Evolutionary conservation across 1,140 invertebrate species (phyloP).

Genomic region (Thaumetopoea pityocampa): DNA sequence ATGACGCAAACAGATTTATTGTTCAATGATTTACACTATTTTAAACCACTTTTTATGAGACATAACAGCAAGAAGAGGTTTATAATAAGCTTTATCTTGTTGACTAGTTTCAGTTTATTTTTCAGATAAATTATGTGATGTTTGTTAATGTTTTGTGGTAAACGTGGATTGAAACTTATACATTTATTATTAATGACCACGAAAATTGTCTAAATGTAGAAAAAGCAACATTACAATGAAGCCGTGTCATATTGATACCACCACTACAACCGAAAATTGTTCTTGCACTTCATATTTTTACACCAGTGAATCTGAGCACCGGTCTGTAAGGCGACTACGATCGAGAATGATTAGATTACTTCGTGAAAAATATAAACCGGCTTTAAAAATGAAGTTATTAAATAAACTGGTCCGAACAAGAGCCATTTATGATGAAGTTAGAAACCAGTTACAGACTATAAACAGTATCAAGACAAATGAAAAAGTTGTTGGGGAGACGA

Average conservation of each 20-base stretch:
- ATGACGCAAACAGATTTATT: too few species aligned
- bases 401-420: constrained; percentile 42
- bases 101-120: too few species aligned
- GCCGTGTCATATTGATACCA: constrained; percentile 7
- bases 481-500: too few species aligned
- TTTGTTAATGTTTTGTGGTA: background rate
- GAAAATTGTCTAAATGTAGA: background rate
- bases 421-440: constrained; percentile 42
- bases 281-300: constrained; percentile 35
- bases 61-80: too few species aligned
- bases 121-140: too few species aligned
- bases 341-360: constrained; percentile 36
- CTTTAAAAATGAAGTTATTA: constrained; percentile 35
- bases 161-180: background rate
- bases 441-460: constrained; percentile 33
- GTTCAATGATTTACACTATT: too few species aligned
- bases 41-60: too few species aligned
- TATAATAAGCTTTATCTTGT: too few species aligned
- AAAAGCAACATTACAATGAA: constrained; percentile 26
- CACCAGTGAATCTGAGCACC: constrained; percentile 27
- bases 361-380: constrained; percentile 33
- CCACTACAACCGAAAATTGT: constrained; percentile 18
- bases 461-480: too few species aligned
- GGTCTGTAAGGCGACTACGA: constrained; percentile 24
- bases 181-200: background rate